Percentiles rank a stretch among this genome's conserved stretches.
These are phyloP conservation scores for Thunnus albacares DNA, from an alignment of 2,797 vertebrate species.

Conservation along the genomic window DNA sequence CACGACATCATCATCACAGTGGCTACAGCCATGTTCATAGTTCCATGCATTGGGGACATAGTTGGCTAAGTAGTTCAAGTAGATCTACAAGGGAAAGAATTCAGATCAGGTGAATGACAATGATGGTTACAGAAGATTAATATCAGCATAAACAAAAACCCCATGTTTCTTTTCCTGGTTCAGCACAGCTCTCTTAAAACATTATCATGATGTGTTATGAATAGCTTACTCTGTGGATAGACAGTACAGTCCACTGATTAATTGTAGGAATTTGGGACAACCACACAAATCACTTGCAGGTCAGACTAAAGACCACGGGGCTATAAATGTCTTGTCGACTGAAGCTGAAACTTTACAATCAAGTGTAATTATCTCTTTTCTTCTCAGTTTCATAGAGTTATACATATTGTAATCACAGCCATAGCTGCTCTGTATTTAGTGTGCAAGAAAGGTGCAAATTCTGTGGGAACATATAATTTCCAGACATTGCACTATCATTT, in stretches of 20 bases:
- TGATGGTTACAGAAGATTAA: conserved; percentile 2
- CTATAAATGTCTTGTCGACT: conserved; percentile 33
- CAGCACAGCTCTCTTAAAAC: neutral
- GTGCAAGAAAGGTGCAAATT: neutral
- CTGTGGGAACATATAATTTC: conserved; percentile 10
- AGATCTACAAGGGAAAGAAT: conserved; percentile 86
- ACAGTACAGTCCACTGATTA: conserved; percentile 13
- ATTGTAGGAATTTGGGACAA: conserved; percentile 13
- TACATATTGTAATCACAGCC: conserved; percentile 27
- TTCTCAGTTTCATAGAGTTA: conserved; percentile 23
- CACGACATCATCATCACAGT: conserved; percentile 90
- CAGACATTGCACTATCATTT: conserved; percentile 18
- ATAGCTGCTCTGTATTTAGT: conserved; percentile 37
- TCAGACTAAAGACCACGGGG: conserved; percentile 27
- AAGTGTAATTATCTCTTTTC: conserved; percentile 38
- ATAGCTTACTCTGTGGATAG: conserved; percentile 11
- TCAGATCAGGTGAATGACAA: conserved; percentile 19
- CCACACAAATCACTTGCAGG: conserved; percentile 26
- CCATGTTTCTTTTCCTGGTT: neutral
- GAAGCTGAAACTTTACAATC: conserved; percentile 32
- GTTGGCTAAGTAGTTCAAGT: conserved; percentile 96
- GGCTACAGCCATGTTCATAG: conserved; percentile 90
- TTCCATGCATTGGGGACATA: conserved; percentile 97
- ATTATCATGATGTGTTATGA: conserved; percentile 20
- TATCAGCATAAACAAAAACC: neutral